Evolutionary conservation across 2,797 vertebrate species (phyloP), one percentile per base, ranked within the genome.

Genomic region (Girardinus metallicus): DNA sequence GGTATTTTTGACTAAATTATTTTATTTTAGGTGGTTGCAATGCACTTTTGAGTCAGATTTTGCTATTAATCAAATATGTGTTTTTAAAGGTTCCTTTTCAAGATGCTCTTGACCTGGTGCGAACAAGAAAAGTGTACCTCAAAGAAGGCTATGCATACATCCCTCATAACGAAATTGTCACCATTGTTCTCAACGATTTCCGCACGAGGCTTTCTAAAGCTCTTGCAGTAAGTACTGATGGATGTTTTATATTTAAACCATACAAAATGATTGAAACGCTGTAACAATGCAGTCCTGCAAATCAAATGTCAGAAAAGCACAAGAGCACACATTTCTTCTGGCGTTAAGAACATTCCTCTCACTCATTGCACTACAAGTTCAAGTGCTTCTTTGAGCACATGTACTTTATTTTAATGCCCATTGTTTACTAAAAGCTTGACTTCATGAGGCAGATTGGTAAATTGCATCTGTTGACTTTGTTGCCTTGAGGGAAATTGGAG

Each of bases 181-280:
- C 95, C 0, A 97, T 99, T 72, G 95, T 99, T 74, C 92, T 96
- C 81, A 99, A 98, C 78, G 98, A 97, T 87, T 99, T 97, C 79
- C 97, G 98, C 90, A 96, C 96, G 10, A 96, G 95, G 70, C 91
- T 99, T 1, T 99, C 99, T 13, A 99, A 98, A 95, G 98, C 98
- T 18, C 95, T 99, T 15, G 98, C 98, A 55, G 99, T 99, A 95
- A 97, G 98, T 97, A 73, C 78, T 80, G 29, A 3, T 31, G 44
- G 3, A 43, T 51, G 29, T 72, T 70, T 1, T 0, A 3, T 15
- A 8, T 68, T 47, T 75, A 49, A 31, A 11, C 73, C 49, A 36
- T 0, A 29, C 44, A 43, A 23, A 79, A 39, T 39, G 13, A 71
- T 16, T 18, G 12, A 16, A 44, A 13, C 26, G 12, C 29, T 29